These are phyloP conservation scores for Pollenia amentaria DNA, from an alignment of 2,888 invertebrate species.

Conservation along the genomic window DNA sequence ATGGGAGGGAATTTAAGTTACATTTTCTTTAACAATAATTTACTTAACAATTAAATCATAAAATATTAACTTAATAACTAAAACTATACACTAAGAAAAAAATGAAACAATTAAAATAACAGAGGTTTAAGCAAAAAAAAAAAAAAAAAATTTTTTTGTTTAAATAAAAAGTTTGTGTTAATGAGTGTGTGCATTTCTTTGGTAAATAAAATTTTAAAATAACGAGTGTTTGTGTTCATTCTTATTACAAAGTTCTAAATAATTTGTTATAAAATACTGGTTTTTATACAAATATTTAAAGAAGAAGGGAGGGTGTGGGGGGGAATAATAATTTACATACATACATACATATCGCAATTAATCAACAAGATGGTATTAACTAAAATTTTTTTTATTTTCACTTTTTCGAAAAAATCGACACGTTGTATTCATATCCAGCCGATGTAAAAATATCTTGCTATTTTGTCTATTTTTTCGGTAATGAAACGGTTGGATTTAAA, in stretches of 20 bases:
- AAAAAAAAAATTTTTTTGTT: conserved; percentile 4
- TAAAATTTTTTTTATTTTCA: too few relatives aligned
- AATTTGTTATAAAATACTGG: conserved; percentile 71
- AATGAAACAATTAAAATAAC: conserved; percentile 20
- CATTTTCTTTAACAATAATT: conserved; percentile 35
- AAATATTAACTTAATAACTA: conserved; percentile 53
- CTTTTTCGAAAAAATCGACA: too few relatives aligned
- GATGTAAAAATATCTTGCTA: too few relatives aligned
- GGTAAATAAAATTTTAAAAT: conserved; percentile 23
- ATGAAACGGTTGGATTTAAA: too few relatives aligned
- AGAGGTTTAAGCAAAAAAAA: conserved; percentile 3
- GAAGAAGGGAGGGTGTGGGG: too few relatives aligned
- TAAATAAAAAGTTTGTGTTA: conserved; percentile 21
- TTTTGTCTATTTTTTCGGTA: too few relatives aligned
- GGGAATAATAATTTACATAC: not conserved
- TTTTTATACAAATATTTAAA: conserved; percentile 69
- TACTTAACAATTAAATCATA: conserved; percentile 60
- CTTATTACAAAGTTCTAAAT: conserved; percentile 57
- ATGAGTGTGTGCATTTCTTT: not conserved
- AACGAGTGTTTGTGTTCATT: not conserved
- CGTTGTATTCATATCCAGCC: too few relatives aligned
- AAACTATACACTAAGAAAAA: conserved; percentile 46
- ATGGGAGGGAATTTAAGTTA: conserved; percentile 66
- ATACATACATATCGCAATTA: not conserved
- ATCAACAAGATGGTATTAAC: too few relatives aligned